Conservation (phyloP, 2,888 invertebrate genomes). For the Plagodis pulveraria region DNA sequence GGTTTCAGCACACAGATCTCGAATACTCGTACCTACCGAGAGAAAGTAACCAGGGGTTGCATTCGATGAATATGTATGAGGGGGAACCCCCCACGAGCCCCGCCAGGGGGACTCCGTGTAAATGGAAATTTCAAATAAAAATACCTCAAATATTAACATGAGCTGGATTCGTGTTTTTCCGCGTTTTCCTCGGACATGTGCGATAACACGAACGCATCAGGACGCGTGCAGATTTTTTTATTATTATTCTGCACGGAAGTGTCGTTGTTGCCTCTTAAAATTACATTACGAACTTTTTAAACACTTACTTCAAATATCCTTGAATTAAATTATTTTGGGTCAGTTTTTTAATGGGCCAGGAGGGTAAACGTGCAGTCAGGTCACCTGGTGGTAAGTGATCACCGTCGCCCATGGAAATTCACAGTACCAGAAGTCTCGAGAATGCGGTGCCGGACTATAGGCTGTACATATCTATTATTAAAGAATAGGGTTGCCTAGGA, state of each 20-base stretch:
- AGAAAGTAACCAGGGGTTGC: slow-evolving; percentile 84
- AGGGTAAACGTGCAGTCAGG: too few relatives aligned
- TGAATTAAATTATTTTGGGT: too few relatives aligned
- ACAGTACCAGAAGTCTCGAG: too few relatives aligned
- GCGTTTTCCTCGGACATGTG: slow-evolving; percentile 64
- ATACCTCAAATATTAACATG: slow-evolving; percentile 85
- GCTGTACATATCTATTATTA: too few relatives aligned
- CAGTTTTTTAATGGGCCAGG: too few relatives aligned
- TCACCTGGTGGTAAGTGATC: too few relatives aligned
- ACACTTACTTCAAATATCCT: too few relatives aligned
- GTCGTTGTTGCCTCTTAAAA: too few relatives aligned
- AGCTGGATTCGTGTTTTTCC: slow-evolving; percentile 79
- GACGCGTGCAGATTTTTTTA: slow-evolving; percentile 43
- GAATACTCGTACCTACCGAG: slow-evolving; percentile 58
- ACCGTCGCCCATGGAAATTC: too few relatives aligned
- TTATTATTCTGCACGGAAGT: neutral
- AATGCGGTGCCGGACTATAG: too few relatives aligned
- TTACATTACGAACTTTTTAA: too few relatives aligned
- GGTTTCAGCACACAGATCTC: slow-evolving; percentile 63
- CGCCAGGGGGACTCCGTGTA: slow-evolving; percentile 65
- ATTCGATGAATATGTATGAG: slow-evolving; percentile 88
- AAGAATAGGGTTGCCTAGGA: too few relatives aligned
- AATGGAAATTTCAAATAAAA: slow-evolving; percentile 86
- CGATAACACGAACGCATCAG: slow-evolving; percentile 59
- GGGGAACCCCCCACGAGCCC: slow-evolving; percentile 43